Evolutionary conservation across 1,140 invertebrate species (phyloP), one percentile per base, ranked within the genome.

Genomic region (Arion vulgaris): DNA sequence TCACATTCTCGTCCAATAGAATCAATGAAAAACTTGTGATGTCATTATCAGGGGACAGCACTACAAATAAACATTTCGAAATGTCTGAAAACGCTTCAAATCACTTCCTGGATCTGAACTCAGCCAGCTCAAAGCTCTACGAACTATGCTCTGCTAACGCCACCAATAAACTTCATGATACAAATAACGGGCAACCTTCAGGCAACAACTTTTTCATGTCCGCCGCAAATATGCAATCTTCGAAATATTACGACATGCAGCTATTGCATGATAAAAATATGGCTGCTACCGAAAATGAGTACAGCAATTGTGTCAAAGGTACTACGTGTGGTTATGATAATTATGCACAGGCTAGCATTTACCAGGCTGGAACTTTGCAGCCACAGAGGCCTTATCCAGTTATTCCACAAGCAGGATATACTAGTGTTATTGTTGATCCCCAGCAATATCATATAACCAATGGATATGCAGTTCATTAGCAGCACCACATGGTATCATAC

Each of bases 341-440:
- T 38, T 90, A 89, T 79, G 85, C 82, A 74, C 84, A 83, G 36
- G 75, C 72, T 57, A 81, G 53, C 68, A 77, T 87, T 76, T 89
- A 89, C 80, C 86, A 86, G 57, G 84, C 85, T 13, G 81, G 75
- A 15, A 80, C 84, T 2, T 53, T 86, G 13, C 85, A 84, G 51
- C 72, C 80, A 4, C 87, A 86, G 45, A 87, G 90, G 62, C 84
- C 84, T 19, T 92, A 89, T 84, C 85, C 87, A 34, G 83, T 86
- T 41, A 87, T 91, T 53, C 94, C 53, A 93, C 92, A 93, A 86
- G 86, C 92, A 0, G 92, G 95, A 28, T 96, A 96, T 85, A 96
- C 96, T 0, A 96, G 95, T 90, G 96, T 97, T 53, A 97, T 97
- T 83, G 96, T 97, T 0, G 96, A 97, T 87, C 94, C 95, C 1